Conservation (phyloP, 2,797 vertebrate genomes). For the Denticeps clupeoides region DNA sequence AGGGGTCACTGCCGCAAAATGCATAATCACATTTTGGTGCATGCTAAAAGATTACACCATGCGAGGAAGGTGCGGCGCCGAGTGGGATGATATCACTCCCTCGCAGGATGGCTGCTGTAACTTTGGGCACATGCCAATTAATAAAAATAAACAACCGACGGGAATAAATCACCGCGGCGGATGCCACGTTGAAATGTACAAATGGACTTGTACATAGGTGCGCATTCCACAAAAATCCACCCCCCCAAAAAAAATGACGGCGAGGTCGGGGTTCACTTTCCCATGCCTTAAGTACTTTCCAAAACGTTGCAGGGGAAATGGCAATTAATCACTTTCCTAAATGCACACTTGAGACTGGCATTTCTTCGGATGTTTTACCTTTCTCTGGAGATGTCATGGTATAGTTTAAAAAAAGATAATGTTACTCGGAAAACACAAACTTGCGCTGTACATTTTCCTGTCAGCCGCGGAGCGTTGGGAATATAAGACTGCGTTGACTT, state of each 20-base stretch:
- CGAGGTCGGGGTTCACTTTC: neutral
- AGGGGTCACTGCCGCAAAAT: too few relatives aligned
- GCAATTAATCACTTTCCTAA: slow-evolving; percentile 61
- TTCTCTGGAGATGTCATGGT: slow-evolving; percentile 71
- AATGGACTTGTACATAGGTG: too few relatives aligned
- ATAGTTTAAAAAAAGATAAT: slow-evolving; percentile 32
- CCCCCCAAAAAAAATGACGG: neutral
- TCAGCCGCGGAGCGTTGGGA: slow-evolving; percentile 69
- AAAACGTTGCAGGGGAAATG: slow-evolving; percentile 21
- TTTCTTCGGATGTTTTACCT: slow-evolving; percentile 77
- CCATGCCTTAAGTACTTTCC: slow-evolving; percentile 21
- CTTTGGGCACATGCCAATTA: too few relatives aligned
- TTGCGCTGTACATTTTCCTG: slow-evolving; percentile 72
- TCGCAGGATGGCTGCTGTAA: too few relatives aligned
- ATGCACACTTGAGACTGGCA: slow-evolving; percentile 60
- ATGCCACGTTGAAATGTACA: too few relatives aligned
- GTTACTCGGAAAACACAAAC: slow-evolving; percentile 46
- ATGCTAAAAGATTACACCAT: too few relatives aligned
- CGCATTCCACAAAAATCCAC: too few relatives aligned
- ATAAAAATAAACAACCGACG: too few relatives aligned
- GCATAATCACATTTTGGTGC: too few relatives aligned
- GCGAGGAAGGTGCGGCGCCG: too few relatives aligned
- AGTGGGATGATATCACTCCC: too few relatives aligned
- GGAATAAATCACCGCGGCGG: too few relatives aligned
- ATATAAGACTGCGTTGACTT: slow-evolving; percentile 64